These are phyloP conservation scores for Lamprotornis superbus DNA, from an alignment of 2,113 vertebrate genomes.

Conservation along the genomic window DNA sequence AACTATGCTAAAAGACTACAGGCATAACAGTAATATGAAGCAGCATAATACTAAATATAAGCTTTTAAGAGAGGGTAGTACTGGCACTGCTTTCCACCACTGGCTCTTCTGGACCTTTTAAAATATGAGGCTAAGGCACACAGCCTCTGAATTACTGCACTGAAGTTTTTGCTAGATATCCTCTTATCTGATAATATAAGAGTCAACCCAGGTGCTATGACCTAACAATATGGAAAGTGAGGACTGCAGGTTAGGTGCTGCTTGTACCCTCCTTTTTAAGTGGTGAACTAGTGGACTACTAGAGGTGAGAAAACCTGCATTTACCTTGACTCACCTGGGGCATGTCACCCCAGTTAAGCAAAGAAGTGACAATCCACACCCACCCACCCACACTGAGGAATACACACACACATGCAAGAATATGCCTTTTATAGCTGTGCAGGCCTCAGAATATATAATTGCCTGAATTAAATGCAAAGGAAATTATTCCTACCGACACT, in stretches of 20 bases:
- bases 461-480: not conserved
- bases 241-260: not conserved
- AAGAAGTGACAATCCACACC: not conserved
- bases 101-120: not conserved
- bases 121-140: not conserved
- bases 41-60: not conserved
- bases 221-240: not conserved
- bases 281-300: not conserved
- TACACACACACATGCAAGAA: not conserved
- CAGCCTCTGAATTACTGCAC: not conserved
- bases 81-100: not conserved
- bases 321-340: not conserved
- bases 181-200: not conserved
- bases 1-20: slow-evolving; percentile 1
- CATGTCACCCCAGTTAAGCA: not conserved
- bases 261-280: not conserved
- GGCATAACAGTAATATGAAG: not conserved
- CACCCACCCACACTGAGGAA: not conserved
- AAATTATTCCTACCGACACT: not conserved
- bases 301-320: not conserved
- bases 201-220: not conserved
- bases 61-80: not conserved
- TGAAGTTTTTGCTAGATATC: not conserved
- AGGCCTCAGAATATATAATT: not conserved
- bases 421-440: not conserved